Evolutionary conservation across 2,888 invertebrate species (phyloP).

Genomic region (Troides oblongomaculatus): DNA sequence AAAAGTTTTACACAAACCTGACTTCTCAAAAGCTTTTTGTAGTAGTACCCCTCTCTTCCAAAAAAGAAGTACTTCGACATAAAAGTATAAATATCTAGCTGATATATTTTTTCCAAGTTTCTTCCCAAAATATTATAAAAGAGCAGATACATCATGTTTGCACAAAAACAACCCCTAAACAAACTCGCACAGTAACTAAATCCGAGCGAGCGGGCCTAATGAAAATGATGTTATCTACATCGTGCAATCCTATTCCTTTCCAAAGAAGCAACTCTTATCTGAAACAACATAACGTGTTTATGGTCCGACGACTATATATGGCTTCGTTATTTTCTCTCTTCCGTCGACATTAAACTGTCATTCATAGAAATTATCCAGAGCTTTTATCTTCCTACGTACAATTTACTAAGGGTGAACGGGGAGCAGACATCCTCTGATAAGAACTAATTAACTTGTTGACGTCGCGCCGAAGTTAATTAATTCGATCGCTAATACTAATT

Average conservation of each 20-base stretch:
- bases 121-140: neutral
- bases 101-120: no score
- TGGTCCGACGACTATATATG: slow-evolving; percentile 21
- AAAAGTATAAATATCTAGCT: no score
- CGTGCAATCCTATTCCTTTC: slow-evolving; percentile 5
- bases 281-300: slow-evolving; percentile 26
- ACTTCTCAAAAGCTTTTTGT: no score
- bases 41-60: no score
- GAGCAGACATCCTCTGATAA: slow-evolving; percentile 15
- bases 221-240: slow-evolving; percentile 19
- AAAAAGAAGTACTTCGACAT: no score
- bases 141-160: neutral
- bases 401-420: slow-evolving; percentile 15
- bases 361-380: slow-evolving; percentile 24
- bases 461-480: slow-evolving; percentile 19
- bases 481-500: slow-evolving; percentile 2
- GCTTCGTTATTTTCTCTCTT: slow-evolving; percentile 15
- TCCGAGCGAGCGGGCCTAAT: slow-evolving; percentile 1
- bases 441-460: slow-evolving; percentile 26
- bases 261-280: slow-evolving; percentile 18
- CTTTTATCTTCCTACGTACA: slow-evolving; percentile 22
- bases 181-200: neutral
- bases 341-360: slow-evolving; percentile 22
- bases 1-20: no score
- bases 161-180: slow-evolving; percentile 5